A percentile compares a stretch with the other conserved stretches of the same genome.
These are phyloP conservation scores for Drosophila ogumai DNA, from an alignment of 1,140 invertebrate species.

Conservation along the genomic window DNA sequence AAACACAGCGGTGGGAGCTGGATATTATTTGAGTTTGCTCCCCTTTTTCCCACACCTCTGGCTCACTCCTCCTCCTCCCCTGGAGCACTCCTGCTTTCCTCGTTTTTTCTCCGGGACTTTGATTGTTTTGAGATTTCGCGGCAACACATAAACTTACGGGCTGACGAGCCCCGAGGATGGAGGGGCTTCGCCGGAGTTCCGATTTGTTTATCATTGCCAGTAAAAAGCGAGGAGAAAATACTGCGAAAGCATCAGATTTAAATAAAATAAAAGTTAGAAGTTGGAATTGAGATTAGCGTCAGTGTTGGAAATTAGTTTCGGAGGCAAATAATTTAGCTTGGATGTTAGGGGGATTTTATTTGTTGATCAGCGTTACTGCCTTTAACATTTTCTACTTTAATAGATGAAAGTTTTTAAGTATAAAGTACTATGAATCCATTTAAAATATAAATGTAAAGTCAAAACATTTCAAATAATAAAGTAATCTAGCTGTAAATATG, in stretches of 20 bases:
- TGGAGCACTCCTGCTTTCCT: not conserved
- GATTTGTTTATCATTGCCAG: conserved; percentile 61
- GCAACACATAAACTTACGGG: conserved; percentile 75
- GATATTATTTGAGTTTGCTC: conserved; percentile 50
- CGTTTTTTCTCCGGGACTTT: conserved; percentile 61
- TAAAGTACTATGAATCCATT: too few relatives aligned
- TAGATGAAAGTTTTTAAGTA: not conserved
- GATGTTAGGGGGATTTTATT: conserved; percentile 20
- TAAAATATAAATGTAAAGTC: too few relatives aligned
- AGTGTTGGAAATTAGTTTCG: conserved; percentile 72
- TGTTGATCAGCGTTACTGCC: not conserved
- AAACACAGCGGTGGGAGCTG: conserved; percentile 44
- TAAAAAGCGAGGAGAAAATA: conserved; percentile 12
- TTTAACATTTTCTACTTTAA: not conserved
- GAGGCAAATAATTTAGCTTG: conserved; percentile 62
- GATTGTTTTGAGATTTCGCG: conserved; percentile 81
- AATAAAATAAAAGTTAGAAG: conserved; percentile 81
- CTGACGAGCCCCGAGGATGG: conserved; percentile 13
- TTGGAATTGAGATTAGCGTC: conserved; percentile 76
- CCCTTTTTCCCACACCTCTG: conserved; percentile 47
- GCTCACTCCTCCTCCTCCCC: not conserved
- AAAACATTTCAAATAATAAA: too few relatives aligned
- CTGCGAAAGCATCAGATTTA: conserved; percentile 63
- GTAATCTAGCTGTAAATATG: too few relatives aligned
- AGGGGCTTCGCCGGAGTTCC: conserved; percentile 4